Percentiles rank a stretch among this genome's conserved stretches.
phyloP scores from a whole-genome alignment of 2,113 vertebrate genomes.

The Trachemys scripta region DNA sequence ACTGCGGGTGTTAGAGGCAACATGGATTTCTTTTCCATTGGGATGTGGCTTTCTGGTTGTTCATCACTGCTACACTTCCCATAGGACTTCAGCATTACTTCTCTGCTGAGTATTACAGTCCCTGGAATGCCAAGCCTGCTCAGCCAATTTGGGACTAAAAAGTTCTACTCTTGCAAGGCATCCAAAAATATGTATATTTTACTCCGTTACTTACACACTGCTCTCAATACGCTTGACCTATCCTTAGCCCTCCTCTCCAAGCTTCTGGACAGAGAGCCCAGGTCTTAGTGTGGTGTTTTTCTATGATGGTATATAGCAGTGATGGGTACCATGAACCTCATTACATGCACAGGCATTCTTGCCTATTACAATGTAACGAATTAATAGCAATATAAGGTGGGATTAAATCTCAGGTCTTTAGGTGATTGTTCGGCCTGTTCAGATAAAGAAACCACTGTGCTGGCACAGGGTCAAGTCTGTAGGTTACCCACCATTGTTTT shows the following conservation, averaged over 20 bases:
- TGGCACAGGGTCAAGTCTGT: background rate
- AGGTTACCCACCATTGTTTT: slow-evolving; percentile 31
- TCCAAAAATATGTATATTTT: background rate
- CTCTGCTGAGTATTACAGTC: background rate
- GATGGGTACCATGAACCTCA: background rate
- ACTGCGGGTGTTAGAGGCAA: background rate
- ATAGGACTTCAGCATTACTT: background rate
- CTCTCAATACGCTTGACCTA: background rate
- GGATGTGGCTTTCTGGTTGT: background rate
- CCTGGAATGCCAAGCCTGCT: background rate
- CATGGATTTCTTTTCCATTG: background rate
- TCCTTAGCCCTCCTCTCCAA: background rate
- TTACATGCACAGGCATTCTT: background rate
- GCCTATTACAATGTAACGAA: background rate
- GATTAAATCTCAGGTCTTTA: background rate
- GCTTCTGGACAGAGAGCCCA: background rate
- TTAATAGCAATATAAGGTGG: background rate
- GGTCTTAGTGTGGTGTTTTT: background rate
- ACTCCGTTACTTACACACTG: background rate
- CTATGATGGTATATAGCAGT: background rate
- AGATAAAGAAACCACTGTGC: background rate
- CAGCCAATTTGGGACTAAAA: background rate
- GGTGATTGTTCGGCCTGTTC: background rate
- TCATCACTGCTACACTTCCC: background rate
- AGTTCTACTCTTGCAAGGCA: background rate